phyloP scores from a whole-genome alignment of 2,888 invertebrate genomes.

The Ophion slaviceki region DNA sequence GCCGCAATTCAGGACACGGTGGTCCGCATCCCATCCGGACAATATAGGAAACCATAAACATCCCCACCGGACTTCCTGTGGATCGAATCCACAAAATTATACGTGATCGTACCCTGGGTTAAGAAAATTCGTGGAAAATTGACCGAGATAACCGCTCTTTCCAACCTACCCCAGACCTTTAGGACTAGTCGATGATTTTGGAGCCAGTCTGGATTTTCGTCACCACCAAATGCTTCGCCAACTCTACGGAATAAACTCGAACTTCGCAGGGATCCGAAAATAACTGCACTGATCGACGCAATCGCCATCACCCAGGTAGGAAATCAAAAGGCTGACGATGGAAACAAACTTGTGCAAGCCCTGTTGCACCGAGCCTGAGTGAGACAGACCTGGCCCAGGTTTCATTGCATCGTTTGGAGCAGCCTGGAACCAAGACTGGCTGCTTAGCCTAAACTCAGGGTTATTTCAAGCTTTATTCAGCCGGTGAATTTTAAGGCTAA shows the following conservation, averaged over 20 bases:
- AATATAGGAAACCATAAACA: constrained; percentile 68
- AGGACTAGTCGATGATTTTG: neutral
- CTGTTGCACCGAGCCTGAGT: too few relatives aligned
- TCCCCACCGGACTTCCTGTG: constrained; percentile 58
- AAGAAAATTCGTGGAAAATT: constrained; percentile 31
- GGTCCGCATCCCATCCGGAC: constrained; percentile 53
- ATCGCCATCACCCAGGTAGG: too few relatives aligned
- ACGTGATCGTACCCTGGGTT: constrained; percentile 31
- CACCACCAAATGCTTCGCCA: constrained; percentile 2
- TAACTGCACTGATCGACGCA: neutral
- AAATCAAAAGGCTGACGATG: too few relatives aligned
- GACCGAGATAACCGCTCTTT: constrained; percentile 5
- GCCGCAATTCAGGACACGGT: constrained; percentile 30
- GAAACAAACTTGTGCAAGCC: too few relatives aligned
- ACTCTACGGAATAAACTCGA: neutral
- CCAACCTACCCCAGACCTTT: neutral
- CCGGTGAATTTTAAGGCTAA: too few relatives aligned
- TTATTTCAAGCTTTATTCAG: too few relatives aligned
- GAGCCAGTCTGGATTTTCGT: constrained; percentile 1
- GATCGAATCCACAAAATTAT: constrained; percentile 60
- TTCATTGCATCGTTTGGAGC: too few relatives aligned
- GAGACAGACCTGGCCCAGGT: too few relatives aligned
- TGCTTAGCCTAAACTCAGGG: too few relatives aligned
- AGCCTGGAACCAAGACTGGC: too few relatives aligned
- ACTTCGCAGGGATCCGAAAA: neutral